Evolutionary conservation across 2,888 invertebrate species (phyloP).

Genomic region (Dryobota labecula): DNA sequence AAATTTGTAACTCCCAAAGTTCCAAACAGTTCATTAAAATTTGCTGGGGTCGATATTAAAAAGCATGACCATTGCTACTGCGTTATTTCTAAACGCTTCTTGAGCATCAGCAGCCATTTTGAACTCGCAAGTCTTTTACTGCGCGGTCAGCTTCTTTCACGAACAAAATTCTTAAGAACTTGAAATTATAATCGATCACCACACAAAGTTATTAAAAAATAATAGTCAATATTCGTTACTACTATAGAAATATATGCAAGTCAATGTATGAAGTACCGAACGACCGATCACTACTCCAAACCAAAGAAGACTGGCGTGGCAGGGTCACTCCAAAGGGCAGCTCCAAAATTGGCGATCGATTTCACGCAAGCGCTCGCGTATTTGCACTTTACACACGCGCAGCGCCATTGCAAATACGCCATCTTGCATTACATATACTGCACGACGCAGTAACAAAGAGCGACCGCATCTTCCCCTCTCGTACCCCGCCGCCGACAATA

Average conservation of each 20-base stretch:
- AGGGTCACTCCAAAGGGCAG: neutral
- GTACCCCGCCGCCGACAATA: neutral
- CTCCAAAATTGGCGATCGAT: neutral
- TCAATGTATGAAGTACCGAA: neutral
- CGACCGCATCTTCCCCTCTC: neutral
- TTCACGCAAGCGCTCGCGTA: conserved; percentile 6
- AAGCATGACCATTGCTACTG: neutral
- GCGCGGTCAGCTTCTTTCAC: neutral
- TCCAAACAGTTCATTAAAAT: neutral
- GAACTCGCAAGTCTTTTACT: neutral
- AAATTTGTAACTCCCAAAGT: neutral
- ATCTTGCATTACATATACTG: conserved; percentile 7
- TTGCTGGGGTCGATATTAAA: neutral
- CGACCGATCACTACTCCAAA: neutral
- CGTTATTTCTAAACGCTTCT: neutral
- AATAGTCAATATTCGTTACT: neutral
- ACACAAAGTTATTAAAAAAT: neutral
- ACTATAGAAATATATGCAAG: neutral
- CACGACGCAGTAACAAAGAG: neutral
- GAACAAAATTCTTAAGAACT: neutral
- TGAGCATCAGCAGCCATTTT: neutral
- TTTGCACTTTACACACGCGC: conserved; percentile 11
- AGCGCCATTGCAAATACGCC: neutral
- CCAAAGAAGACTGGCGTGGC: neutral
- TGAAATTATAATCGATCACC: neutral